phyloP scores from a whole-genome alignment of 2,888 invertebrate species.

The Tineola bisselliella region DNA sequence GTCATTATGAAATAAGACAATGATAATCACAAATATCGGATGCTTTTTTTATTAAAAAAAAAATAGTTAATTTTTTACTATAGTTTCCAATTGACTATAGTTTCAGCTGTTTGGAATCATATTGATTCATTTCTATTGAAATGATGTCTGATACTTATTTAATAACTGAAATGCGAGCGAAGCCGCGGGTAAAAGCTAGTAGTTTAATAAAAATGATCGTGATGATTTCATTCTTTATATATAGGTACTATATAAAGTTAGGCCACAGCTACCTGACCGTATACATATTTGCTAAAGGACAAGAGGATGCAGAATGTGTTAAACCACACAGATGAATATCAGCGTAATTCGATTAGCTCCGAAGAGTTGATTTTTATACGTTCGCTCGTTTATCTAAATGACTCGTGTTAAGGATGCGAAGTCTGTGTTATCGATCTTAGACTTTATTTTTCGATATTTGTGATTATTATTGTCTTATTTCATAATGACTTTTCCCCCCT shows the following conservation, averaged over 20 bases:
- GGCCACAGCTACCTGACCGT: constrained; percentile 46
- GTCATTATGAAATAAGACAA: too few relatives aligned
- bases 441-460: too few relatives aligned
- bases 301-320: constrained; percentile 64
- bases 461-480: too few relatives aligned
- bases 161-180: too few relatives aligned
- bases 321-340: constrained; percentile 62
- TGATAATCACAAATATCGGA: too few relatives aligned
- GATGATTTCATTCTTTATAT: constrained; percentile 55
- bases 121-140: too few relatives aligned
- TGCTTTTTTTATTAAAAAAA: too few relatives aligned
- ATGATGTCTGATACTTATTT: too few relatives aligned
- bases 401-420: constrained; percentile 32
- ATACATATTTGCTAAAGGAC: constrained; percentile 49
- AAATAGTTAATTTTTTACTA: too few relatives aligned
- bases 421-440: constrained; percentile 18
- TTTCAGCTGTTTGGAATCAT: too few relatives aligned
- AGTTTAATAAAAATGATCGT: constrained; percentile 41
- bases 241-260: constrained; percentile 40
- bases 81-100: too few relatives aligned
- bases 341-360: constrained; percentile 63
- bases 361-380: constrained; percentile 63
- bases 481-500: too few relatives aligned
- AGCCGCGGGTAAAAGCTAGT: constrained; percentile 43
- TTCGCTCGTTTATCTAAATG: constrained; percentile 58